Conservation (phyloP, 2,113 vertebrate species). For the Limnothrissa miodon region DNA sequence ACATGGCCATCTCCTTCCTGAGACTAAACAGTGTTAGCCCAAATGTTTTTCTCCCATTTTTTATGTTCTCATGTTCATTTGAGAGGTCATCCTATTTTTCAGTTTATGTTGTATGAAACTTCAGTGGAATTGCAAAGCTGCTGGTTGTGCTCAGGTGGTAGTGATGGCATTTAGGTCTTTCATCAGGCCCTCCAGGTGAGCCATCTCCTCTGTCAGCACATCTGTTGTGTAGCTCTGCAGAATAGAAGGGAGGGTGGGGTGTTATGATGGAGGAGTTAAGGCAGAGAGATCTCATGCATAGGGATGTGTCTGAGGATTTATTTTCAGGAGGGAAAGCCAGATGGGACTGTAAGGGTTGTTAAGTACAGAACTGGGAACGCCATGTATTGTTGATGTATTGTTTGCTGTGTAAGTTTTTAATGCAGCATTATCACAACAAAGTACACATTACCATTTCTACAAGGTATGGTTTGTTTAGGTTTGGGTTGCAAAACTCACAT, state of each 20-base stretch:
- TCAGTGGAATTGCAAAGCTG: slow-evolving; percentile 48
- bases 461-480: neutral
- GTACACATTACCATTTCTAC: neutral
- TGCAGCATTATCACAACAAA: slow-evolving; percentile 35
- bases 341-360: neutral
- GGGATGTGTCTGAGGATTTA: slow-evolving; percentile 19
- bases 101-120: slow-evolving; percentile 24
- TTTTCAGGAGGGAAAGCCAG: neutral
- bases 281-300: slow-evolving; percentile 59
- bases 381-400: slow-evolving; percentile 40
- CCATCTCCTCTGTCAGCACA: slow-evolving; percentile 99
- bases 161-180: slow-evolving; percentile 99
- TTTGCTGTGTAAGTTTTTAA: neutral
- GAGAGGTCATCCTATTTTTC: slow-evolving; percentile 45
- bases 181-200: slow-evolving; percentile 98
- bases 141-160: slow-evolving; percentile 77
- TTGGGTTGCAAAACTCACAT: slow-evolving; percentile 77
- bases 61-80: slow-evolving; percentile 31
- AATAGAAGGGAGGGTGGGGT: slow-evolving; percentile 67
- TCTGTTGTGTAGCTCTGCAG: slow-evolving; percentile 92
- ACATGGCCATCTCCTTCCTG: slow-evolving; percentile 73
- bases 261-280: slow-evolving; percentile 59
- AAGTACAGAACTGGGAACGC: slow-evolving; percentile 17
- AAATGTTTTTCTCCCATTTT: slow-evolving; percentile 48
- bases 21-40: slow-evolving; percentile 70